A percentile compares a stretch with the other conserved stretches of the same genome.
Evolutionary conservation across 2,888 invertebrate genomes (phyloP).

Genomic region (Oasisia sp.): DNA sequence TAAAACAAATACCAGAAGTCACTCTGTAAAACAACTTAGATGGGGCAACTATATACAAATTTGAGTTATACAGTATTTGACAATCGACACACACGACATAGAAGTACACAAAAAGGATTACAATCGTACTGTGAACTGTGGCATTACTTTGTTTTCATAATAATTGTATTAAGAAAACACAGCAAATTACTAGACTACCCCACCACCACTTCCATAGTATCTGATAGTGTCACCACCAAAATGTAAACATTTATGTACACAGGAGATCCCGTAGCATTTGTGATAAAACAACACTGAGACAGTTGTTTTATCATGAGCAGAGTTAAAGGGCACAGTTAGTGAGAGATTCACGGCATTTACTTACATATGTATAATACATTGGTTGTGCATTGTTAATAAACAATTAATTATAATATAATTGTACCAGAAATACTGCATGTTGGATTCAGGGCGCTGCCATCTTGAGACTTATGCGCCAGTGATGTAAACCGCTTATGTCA

Average conservation of each 20-base stretch:
- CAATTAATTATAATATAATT: no score
- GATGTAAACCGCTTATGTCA: no score
- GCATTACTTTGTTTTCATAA: neutral
- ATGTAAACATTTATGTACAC: neutral
- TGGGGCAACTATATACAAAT: neutral
- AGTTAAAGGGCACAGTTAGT: no score
- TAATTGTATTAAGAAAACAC: neutral
- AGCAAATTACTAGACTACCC: neutral
- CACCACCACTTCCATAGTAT: neutral
- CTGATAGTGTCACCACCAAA: neutral
- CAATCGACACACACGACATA: neutral
- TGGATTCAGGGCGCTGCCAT: no score
- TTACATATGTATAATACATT: no score
- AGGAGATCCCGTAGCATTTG: neutral
- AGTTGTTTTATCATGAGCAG: neutral
- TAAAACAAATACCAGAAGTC: neutral
- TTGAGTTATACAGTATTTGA: neutral
- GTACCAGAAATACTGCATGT: no score
- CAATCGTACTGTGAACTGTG: neutral
- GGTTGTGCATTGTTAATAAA: no score
- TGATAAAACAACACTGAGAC: neutral
- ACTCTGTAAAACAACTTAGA: neutral
- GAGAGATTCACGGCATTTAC: no score
- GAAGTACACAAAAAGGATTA: neutral
- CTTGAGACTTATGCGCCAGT: no score